These are phyloP conservation scores for Embidobia sp. DNA, from an alignment of 2,888 invertebrate genomes.

Conservation along the genomic window DNA sequence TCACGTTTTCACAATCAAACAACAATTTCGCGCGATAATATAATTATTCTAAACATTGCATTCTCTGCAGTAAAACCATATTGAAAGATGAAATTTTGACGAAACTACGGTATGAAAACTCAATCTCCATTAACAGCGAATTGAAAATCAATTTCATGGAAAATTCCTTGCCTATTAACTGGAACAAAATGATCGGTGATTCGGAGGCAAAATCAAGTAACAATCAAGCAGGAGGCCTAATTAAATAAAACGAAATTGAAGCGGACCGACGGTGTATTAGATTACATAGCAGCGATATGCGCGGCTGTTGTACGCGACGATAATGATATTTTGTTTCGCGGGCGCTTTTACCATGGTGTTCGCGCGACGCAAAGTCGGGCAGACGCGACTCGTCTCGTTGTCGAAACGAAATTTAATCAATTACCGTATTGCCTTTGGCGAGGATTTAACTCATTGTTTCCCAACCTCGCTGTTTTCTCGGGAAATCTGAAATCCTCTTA, in stretches of 20 bases:
- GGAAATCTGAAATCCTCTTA: constrained; percentile 61
- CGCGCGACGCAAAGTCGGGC: constrained; percentile 41
- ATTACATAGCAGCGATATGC: neutral
- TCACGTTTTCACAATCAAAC: no score
- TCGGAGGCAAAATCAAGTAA: neutral
- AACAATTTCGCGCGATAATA: no score
- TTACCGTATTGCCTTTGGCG: constrained; percentile 55
- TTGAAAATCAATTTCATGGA: no score
- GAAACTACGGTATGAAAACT: no score
- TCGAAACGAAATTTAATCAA: constrained; percentile 59
- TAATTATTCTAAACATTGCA: no score
- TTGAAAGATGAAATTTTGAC: no score
- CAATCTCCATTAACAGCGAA: no score
- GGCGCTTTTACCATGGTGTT: constrained; percentile 24
- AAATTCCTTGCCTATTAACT: no score
- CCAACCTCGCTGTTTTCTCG: constrained; percentile 44
- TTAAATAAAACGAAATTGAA: constrained; percentile 20
- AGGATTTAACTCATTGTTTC: constrained; percentile 60
- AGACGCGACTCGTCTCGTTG: constrained; percentile 41
- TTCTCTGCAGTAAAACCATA: no score
- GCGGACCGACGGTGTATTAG: neutral
- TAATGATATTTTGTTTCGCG: constrained; percentile 49
- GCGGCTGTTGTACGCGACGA: constrained; percentile 18
- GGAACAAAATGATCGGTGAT: neutral
- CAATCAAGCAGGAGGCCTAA: constrained; percentile 1